phyloP scores from a whole-genome alignment of 2,113 vertebrate species.

The Narcine bancroftii region DNA sequence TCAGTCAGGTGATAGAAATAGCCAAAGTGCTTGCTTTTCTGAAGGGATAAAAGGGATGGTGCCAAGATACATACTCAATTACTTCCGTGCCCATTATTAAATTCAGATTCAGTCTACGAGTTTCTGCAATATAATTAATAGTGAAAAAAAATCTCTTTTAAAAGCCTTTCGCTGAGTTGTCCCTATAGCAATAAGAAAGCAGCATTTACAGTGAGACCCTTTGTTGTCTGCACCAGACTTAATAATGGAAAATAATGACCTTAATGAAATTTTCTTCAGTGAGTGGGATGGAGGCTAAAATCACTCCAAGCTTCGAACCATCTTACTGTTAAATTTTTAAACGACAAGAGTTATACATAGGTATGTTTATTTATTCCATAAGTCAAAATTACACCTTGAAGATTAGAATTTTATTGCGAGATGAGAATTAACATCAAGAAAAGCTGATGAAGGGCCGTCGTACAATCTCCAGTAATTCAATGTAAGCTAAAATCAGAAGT shows the following conservation, averaged over 20 bases:
- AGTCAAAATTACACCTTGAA: constrained; percentile 60
- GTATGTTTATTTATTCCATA: background rate
- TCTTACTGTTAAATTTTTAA: constrained; percentile 64
- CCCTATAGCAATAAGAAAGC: background rate
- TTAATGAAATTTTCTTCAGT: constrained; percentile 74
- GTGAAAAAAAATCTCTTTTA: background rate
- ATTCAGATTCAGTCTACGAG: background rate
- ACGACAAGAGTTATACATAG: background rate
- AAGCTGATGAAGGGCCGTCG: constrained; percentile 59
- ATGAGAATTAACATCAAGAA: constrained; percentile 63
- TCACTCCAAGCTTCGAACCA: too few relatives aligned
- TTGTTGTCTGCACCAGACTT: constrained; percentile 60
- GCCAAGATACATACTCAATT: constrained; percentile 24
- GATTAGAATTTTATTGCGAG: constrained; percentile 71
- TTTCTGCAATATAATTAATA: constrained; percentile 26
- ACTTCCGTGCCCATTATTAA: constrained; percentile 17
- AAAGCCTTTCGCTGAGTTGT: background rate
- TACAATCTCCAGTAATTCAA: constrained; percentile 55
- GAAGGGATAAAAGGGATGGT: background rate
- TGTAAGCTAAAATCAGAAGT: constrained; percentile 58
- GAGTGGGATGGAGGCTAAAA: constrained; percentile 65
- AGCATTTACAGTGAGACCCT: constrained; percentile 59
- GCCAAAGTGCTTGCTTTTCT: constrained; percentile 36
- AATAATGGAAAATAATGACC: constrained; percentile 72
- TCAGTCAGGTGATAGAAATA: constrained; percentile 62